Evolutionary conservation across 2,888 invertebrate species (phyloP).

Genomic region (Danaus chrysippus): DNA sequence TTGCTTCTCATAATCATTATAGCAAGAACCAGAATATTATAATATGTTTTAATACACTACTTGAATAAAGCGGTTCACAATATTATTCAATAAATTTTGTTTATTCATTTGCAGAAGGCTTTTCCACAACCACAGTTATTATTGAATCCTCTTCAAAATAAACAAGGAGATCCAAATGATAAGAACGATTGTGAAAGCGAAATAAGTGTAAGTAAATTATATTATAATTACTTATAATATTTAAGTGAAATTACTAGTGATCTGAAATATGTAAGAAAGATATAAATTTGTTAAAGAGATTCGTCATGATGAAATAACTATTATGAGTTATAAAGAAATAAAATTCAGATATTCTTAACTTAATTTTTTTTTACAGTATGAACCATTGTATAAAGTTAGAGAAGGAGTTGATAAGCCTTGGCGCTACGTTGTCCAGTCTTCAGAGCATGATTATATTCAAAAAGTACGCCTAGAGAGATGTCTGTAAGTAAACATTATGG

Average conservation of each 20-base stretch:
- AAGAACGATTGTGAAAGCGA: constrained; percentile 50
- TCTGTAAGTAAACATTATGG: constrained; percentile 16
- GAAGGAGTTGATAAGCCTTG: constrained; percentile 42
- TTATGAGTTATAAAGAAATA: too few relatives aligned
- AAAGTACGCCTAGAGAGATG: constrained; percentile 43
- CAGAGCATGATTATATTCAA: constrained; percentile 57
- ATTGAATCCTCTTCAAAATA: constrained; percentile 43
- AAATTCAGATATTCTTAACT: neutral
- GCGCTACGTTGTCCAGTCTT: constrained; percentile 59
- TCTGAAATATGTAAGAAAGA: too few relatives aligned
- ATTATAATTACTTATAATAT: too few relatives aligned
- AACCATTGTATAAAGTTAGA: constrained; percentile 57
- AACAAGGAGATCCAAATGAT: constrained; percentile 54
- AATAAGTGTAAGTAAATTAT: constrained; percentile 45
- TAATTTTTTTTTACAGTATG: constrained; percentile 48
- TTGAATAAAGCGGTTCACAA: neutral
- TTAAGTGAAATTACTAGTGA: too few relatives aligned
- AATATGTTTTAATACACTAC: too few relatives aligned
- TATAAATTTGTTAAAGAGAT: too few relatives aligned
- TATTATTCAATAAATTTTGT: neutral
- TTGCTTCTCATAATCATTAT: too few relatives aligned
- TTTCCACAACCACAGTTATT: constrained; percentile 45
- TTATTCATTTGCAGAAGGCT: constrained; percentile 45
- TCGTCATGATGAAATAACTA: too few relatives aligned
- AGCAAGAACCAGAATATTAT: too few relatives aligned